Evolutionary conservation across 2,113 vertebrate species (phyloP).

Genomic region (Danionella cerebrum): DNA sequence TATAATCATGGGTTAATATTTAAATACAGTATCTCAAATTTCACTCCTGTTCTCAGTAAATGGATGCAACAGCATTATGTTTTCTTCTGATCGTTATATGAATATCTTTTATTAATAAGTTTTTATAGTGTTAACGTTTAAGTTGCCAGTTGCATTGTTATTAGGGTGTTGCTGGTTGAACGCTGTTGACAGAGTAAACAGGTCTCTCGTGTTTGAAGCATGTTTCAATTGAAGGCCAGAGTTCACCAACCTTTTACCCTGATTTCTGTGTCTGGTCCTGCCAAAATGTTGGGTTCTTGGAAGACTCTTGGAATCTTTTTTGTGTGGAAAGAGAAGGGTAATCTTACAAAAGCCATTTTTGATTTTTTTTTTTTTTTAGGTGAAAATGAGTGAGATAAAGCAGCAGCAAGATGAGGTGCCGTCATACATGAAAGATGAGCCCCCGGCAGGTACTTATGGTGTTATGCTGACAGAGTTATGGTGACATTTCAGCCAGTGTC

Average conservation of each 20-base stretch:
- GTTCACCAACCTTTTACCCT: neutral
- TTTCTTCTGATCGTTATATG: too few relatives aligned
- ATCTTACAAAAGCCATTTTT: neutral
- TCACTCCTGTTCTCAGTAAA: neutral
- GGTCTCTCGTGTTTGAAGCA: constrained; percentile 60
- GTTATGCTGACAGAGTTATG: neutral
- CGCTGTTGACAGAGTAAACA: constrained; percentile 40
- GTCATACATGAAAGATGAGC: constrained; percentile 75
- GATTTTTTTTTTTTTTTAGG: constrained; percentile 31
- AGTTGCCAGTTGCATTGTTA: neutral
- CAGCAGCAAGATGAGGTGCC: constrained; percentile 74
- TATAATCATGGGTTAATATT: neutral
- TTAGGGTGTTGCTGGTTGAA: neutral
- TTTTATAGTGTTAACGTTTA: too few relatives aligned
- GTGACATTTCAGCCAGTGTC: neutral
- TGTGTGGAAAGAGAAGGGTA: neutral
- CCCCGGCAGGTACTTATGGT: constrained; percentile 66
- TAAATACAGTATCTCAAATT: neutral
- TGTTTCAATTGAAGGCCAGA: constrained; percentile 35
- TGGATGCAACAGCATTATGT: too few relatives aligned
- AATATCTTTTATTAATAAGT: too few relatives aligned
- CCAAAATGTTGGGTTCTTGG: neutral
- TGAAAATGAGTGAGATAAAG: constrained; percentile 82
- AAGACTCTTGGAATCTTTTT: neutral
- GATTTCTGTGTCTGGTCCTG: neutral